These are phyloP conservation scores for Dicroscelio sp. DNA, from an alignment of 2,888 invertebrate genomes.

Conservation along the genomic window DNA sequence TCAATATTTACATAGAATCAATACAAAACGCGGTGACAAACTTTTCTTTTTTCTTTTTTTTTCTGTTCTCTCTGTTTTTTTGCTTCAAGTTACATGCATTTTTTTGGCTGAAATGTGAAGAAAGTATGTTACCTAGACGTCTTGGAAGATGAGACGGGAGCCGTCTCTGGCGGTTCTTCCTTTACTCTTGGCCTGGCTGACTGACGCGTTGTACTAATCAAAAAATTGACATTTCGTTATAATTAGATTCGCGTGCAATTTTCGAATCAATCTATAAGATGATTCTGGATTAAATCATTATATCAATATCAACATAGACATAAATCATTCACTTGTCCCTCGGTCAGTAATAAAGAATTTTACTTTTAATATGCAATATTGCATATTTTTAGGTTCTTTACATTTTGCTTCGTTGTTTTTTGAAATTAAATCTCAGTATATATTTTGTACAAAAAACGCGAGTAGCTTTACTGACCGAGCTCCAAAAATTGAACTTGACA, in stretches of 20 bases:
- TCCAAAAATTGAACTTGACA: no score
- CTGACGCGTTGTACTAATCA: slow-evolving; percentile 91
- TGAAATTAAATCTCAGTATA: no score
- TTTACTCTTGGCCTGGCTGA: slow-evolving; percentile 91
- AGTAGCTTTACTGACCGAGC: no score
- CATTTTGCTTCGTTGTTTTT: no score
- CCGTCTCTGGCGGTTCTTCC: slow-evolving; percentile 91
- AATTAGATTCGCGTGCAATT: slow-evolving; percentile 81
- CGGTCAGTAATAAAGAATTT: no score
- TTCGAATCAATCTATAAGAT: slow-evolving; percentile 73
- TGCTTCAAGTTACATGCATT: slow-evolving; percentile 87
- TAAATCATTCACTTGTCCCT: no score
- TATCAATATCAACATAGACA: slow-evolving; percentile 46
- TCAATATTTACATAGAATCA: slow-evolving; percentile 41
- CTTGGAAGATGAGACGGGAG: slow-evolving; percentile 91
- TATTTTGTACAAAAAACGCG: no score
- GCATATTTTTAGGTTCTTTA: no score
- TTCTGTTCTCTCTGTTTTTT: no score
- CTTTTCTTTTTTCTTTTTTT: no score
- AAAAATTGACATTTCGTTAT: slow-evolving; percentile 90
- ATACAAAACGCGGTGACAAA: slow-evolving; percentile 67
- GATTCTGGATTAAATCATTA: slow-evolving; percentile 64
- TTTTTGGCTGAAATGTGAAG: slow-evolving; percentile 89
- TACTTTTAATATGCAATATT: no score
- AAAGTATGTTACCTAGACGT: slow-evolving; percentile 91